Percentiles rank a stretch among this genome's conserved stretches.
These are phyloP conservation scores for Phytoseiulus persimilis DNA, from an alignment of 2,888 invertebrate species.

Conservation along the genomic window DNA sequence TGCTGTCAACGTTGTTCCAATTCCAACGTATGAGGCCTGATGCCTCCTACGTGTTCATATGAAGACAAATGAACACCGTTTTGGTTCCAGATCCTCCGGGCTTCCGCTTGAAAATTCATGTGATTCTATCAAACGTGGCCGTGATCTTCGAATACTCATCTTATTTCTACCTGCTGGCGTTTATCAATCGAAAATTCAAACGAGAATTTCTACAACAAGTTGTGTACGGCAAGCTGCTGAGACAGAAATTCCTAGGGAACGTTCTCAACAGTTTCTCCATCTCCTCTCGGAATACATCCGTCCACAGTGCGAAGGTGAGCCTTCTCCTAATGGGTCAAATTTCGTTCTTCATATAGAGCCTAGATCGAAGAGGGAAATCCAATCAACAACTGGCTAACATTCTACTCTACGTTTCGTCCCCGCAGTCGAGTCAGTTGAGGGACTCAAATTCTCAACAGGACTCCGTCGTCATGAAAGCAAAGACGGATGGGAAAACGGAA, in stretches of 20 bases:
- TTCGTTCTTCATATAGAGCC: no score
- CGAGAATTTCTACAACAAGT: slow-evolving; percentile 31
- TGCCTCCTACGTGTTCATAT: no score
- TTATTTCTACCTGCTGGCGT: slow-evolving; percentile 22
- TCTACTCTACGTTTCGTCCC: not conserved
- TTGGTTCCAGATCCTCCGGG: slow-evolving; percentile 18
- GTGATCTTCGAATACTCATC: slow-evolving; percentile 27
- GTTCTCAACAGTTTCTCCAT: slow-evolving; percentile 10
- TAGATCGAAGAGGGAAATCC: no score
- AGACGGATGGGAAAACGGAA: not conserved
- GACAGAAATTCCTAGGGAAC: slow-evolving; percentile 9
- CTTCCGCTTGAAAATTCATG: slow-evolving; percentile 11
- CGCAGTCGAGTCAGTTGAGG: not conserved
- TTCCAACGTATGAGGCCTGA: no score
- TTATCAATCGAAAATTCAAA: slow-evolving; percentile 28
- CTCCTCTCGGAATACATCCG: not conserved
- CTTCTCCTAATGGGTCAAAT: no score
- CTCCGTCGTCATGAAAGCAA: not conserved
- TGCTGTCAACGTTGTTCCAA: no score
- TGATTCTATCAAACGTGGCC: slow-evolving; percentile 15
- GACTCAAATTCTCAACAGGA: not conserved
- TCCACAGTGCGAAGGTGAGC: not conserved
- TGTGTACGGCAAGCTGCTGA: slow-evolving; percentile 24
- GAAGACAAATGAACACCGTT: not conserved
- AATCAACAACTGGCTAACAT: no score